Percentiles rank a stretch among this genome's conserved stretches.
phyloP scores from a whole-genome alignment of 2,888 invertebrate species.

The Chalcis sispes region DNA sequence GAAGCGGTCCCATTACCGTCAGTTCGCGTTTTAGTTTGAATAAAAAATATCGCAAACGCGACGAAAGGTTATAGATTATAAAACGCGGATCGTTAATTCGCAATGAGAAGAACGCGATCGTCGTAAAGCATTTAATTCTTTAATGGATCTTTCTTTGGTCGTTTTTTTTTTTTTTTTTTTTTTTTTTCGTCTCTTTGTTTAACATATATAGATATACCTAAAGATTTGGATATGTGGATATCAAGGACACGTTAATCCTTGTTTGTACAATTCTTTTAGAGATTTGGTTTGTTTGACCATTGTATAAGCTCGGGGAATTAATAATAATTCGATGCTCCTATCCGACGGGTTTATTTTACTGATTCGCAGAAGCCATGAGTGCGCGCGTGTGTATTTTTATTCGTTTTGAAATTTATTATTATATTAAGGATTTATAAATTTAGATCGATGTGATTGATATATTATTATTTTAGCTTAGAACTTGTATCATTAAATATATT shows the following conservation, averaged over 20 bases:
- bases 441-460: not conserved
- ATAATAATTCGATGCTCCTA: slow-evolving; percentile 48
- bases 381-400: not conserved
- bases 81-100: slow-evolving; percentile 50
- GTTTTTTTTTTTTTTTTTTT: slow-evolving; percentile 13
- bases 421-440: slow-evolving; percentile 21
- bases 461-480: not conserved
- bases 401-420: not conserved
- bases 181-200: not conserved
- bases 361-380: slow-evolving; percentile 17
- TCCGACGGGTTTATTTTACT: not conserved
- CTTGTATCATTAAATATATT: too few species aligned
- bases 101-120: slow-evolving; percentile 44
- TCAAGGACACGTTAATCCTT: slow-evolving; percentile 35
- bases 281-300: slow-evolving; percentile 52
- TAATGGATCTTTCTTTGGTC: slow-evolving; percentile 38
- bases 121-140: slow-evolving; percentile 47
- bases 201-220: too few species aligned
- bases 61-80: not conserved
- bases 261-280: slow-evolving; percentile 24
- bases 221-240: too few species aligned
- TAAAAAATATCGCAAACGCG: not conserved
- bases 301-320: slow-evolving; percentile 19
- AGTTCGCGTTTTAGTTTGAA: slow-evolving; percentile 22
- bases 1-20: slow-evolving; percentile 48